phyloP scores from a whole-genome alignment of 2,797 vertebrate genomes.

The Enteromius viviparus region DNA sequence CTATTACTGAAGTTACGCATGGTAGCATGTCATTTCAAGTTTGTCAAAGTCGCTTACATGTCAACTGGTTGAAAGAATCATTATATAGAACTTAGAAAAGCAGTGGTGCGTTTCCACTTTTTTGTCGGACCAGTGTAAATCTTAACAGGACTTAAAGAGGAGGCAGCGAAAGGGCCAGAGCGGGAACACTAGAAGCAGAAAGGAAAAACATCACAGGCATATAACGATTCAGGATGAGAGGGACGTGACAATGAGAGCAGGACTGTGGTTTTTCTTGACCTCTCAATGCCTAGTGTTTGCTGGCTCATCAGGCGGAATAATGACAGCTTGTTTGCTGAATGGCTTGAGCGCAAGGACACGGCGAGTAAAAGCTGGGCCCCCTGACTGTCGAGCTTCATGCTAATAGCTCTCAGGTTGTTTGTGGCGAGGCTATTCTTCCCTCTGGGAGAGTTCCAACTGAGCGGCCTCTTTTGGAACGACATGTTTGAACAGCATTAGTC shows the following conservation, averaged over 20 bases:
- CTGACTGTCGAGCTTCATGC: constrained; percentile 71
- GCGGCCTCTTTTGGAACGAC: constrained; percentile 61
- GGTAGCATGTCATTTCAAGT: constrained; percentile 11
- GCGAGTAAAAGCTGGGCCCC: constrained; percentile 73
- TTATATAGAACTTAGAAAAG: constrained; percentile 33
- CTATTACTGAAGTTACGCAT: neutral
- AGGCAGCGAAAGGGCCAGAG: constrained; percentile 44
- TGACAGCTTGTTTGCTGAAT: constrained; percentile 79
- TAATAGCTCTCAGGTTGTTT: constrained; percentile 69
- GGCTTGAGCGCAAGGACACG: constrained; percentile 69
- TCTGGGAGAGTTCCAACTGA: constrained; percentile 43
- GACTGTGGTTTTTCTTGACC: constrained; percentile 73
- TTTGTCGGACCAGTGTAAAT: neutral
- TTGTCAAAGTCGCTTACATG: neutral
- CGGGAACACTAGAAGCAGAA: constrained; percentile 59
- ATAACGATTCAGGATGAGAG: constrained; percentile 40
- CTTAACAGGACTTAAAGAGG: constrained; percentile 24
- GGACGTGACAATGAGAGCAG: constrained; percentile 38
- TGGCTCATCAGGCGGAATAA: constrained; percentile 79
- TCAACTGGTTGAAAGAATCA: neutral
- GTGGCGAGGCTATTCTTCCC: constrained; percentile 53
- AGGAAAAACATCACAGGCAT: constrained; percentile 54
- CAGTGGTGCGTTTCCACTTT: neutral
- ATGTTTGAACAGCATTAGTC: constrained; percentile 67
- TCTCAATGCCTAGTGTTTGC: constrained; percentile 75